phyloP scores from a whole-genome alignment of 1,140 invertebrate genomes.

The Drosophila simulans region DNA sequence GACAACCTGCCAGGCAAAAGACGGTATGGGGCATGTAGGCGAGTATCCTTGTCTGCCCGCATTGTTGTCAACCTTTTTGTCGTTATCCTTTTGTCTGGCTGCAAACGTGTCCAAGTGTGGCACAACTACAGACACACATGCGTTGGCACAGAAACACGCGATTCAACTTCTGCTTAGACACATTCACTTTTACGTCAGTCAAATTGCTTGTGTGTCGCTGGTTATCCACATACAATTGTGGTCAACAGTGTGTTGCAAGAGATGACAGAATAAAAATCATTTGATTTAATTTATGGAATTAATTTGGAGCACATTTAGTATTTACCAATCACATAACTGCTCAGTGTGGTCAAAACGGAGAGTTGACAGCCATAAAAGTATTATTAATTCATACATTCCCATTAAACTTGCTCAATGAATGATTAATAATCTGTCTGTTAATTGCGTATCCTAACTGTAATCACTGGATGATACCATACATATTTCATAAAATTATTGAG shows the following conservation, averaged over 20 bases:
- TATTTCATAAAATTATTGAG: background rate
- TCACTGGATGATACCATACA: background rate
- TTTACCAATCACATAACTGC: background rate
- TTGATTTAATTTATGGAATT: background rate
- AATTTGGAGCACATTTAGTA: background rate
- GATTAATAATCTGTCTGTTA: background rate
- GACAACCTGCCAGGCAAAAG: constrained; percentile 40
- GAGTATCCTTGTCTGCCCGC: constrained; percentile 28
- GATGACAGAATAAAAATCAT: background rate
- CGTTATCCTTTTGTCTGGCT: constrained; percentile 57
- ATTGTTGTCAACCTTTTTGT: constrained; percentile 78
- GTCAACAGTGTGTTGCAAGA: background rate
- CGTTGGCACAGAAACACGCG: constrained; percentile 9
- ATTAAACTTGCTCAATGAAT: background rate
- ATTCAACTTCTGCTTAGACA: constrained; percentile 39
- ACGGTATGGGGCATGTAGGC: background rate
- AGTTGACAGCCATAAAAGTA: background rate
- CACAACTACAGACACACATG: constrained; percentile 10
- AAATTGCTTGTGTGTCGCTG: constrained; percentile 14
- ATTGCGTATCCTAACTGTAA: background rate
- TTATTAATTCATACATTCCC: background rate
- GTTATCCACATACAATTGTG: constrained; percentile 1
- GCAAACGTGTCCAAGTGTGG: constrained; percentile 50
- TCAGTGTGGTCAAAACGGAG: background rate
- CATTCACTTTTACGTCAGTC: constrained; percentile 37